Base-by-base conservation (phyloP, 2,888 invertebrate genomes). In the Carcina quercana region DNA sequence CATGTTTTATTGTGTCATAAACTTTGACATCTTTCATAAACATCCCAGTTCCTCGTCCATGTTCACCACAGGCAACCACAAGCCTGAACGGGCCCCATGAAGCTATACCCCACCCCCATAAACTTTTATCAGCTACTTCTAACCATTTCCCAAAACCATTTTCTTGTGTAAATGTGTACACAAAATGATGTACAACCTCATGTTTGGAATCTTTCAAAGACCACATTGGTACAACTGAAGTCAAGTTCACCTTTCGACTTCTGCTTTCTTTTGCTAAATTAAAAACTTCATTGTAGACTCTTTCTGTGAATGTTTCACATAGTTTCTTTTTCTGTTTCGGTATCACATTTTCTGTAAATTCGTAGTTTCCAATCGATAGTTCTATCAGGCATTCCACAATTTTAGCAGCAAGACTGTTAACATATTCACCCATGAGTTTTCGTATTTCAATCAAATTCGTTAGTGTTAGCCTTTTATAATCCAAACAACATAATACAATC, bases 21-120 rank as follows among this genome's bases (percentile, higher is more conserved):
- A 80, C 62, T 39, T 58, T 72, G 0, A 83, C 64, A 45, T 71
- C 71, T 30, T 44, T 70, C 60, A 66, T 63, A 38, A 73, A 82
- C 1, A 42, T 34, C 0, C 80, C 79, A 1, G 67, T 67, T 1
- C 82, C 82, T 42, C 69, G 52, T 0, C 73, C 75, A 49, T 58
- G 50, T 38, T 83, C 82, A 3, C 83, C 83, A 27, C 80, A 60
- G 2, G 72, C 73, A 13, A 76, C 47, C 0, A 80, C 63, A 12
- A 82, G 37, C 38, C 62, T 76, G 3, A 61, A 64, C 5, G 59
- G 44, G 2, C 75, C 72, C 76, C 78, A 82, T 1, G 60, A 44
- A 0, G 59, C 50, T n/a, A 75, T 43, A 48, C 55, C 73, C 79
- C 79, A 82, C 2, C 83, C 83, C 83, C 83, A 83, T 20, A 79